phyloP scores from a whole-genome alignment of 2,888 invertebrate species.

The Drosophila algonquin region DNA sequence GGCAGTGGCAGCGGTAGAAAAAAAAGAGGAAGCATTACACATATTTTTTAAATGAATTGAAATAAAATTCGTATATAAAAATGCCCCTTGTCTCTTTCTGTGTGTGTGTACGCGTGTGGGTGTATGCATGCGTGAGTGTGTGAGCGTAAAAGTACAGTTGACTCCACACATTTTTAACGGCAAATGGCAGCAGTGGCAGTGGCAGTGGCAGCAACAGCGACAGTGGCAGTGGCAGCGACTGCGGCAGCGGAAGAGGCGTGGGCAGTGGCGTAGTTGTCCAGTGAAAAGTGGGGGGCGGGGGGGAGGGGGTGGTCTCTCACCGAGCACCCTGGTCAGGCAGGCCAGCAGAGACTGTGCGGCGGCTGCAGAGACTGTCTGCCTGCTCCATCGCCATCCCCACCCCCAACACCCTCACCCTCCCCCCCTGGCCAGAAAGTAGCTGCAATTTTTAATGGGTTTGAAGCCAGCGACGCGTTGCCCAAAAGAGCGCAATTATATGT shows the following conservation, averaged over 20 bases:
- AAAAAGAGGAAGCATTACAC: slow-evolving; percentile 61
- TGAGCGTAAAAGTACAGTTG: slow-evolving; percentile 78
- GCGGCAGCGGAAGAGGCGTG: slow-evolving; percentile 15
- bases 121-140: slow-evolving; percentile 43
- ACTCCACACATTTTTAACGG: slow-evolving; percentile 75
- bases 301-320: slow-evolving; percentile 32
- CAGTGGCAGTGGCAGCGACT: slow-evolving; percentile 12
- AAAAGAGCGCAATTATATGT: slow-evolving; percentile 52
- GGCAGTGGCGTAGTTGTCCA: slow-evolving; percentile 24
- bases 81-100: slow-evolving; percentile 43
- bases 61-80: slow-evolving; percentile 77
- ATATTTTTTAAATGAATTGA: slow-evolving; percentile 77
- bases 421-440: slow-evolving; percentile 50
- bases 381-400: slow-evolving; percentile 21
- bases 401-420: background rate
- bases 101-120: slow-evolving; percentile 41
- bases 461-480: slow-evolving; percentile 32
- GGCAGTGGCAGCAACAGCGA: slow-evolving; percentile 9
- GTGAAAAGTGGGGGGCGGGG: slow-evolving; percentile 20
- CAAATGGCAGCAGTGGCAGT: slow-evolving; percentile 56
- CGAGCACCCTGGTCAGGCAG: slow-evolving; percentile 41
- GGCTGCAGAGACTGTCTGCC: slow-evolving; percentile 51
- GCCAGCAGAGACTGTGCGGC: slow-evolving; percentile 31
- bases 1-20: background rate
- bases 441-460: slow-evolving; percentile 61